Evolutionary conservation across 1,140 invertebrate species (phyloP).

Genomic region (Neuroterus valhalla): DNA sequence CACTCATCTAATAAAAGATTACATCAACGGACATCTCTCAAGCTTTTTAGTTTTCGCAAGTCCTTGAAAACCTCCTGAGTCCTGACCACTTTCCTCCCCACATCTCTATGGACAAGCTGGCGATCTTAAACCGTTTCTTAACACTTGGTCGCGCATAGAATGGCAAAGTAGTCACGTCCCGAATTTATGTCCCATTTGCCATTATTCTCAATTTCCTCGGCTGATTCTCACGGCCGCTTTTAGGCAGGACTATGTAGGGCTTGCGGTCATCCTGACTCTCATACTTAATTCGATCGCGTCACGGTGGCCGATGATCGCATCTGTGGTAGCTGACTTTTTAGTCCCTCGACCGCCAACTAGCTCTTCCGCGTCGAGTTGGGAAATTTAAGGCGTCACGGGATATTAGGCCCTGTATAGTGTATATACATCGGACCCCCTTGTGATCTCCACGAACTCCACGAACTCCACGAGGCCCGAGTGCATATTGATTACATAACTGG

Average conservation of each 20-base stretch:
- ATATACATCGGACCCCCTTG: background rate
- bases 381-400: constrained; percentile 60
- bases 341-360: constrained; percentile 31
- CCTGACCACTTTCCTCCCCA: too few relatives aligned
- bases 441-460: background rate
- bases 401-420: constrained; percentile 36
- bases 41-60: too few relatives aligned
- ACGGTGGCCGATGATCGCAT: constrained; percentile 53
- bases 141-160: constrained; percentile 42
- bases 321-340: constrained; percentile 45
- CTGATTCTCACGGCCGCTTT: background rate
- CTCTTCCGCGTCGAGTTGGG: constrained; percentile 31
- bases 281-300: constrained; percentile 55
- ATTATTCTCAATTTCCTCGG: constrained; percentile 53
- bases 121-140: constrained; percentile 41
- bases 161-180: constrained; percentile 35
- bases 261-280: constrained; percentile 31
- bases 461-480: too few relatives aligned
- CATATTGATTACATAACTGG: constrained; percentile 4
- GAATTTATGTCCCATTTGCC: constrained; percentile 52
- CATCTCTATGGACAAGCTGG: background rate
- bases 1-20: background rate
- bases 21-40: background rate
- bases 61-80: too few relatives aligned
- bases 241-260: constrained; percentile 17